These are phyloP conservation scores for Polydrusus cervinus DNA, from an alignment of 2,888 invertebrate species.

Conservation along the genomic window DNA sequence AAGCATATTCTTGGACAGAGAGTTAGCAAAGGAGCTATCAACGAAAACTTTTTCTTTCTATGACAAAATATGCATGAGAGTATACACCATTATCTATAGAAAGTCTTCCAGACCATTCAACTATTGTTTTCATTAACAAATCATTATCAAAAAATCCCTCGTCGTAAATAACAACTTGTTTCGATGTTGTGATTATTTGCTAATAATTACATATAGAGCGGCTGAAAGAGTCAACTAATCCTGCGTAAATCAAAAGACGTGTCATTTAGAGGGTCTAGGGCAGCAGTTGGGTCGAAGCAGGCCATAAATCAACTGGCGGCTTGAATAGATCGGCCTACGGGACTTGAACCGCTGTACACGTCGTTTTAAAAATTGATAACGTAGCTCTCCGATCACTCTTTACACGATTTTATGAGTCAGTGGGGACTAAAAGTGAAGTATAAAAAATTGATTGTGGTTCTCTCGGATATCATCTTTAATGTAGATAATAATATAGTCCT, in stretches of 20 bases:
- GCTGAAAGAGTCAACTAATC: slow-evolving; percentile 60
- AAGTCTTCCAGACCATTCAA: too few relatives aligned
- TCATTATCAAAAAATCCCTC: slow-evolving; percentile 1
- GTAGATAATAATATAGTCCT: background rate
- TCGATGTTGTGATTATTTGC: slow-evolving; percentile 39
- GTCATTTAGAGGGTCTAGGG: slow-evolving; percentile 61
- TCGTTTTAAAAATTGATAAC: slow-evolving; percentile 62
- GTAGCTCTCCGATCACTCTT: slow-evolving; percentile 50
- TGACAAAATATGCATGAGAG: too few relatives aligned
- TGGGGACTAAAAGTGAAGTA: slow-evolving; percentile 42
- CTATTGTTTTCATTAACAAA: background rate
- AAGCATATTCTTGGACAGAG: too few relatives aligned
- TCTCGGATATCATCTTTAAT: slow-evolving; percentile 10
- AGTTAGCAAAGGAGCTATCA: too few relatives aligned
- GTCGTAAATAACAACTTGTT: slow-evolving; percentile 29
- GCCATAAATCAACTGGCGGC: slow-evolving; percentile 66
- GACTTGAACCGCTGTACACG: slow-evolving; percentile 58
- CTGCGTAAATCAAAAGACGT: slow-evolving; percentile 61
- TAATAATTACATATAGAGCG: slow-evolving; percentile 57
- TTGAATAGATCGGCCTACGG: slow-evolving; percentile 63
- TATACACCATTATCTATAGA: too few relatives aligned
- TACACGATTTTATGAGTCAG: slow-evolving; percentile 53
- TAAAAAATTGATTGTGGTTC: slow-evolving; percentile 20
- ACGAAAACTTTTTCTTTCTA: too few relatives aligned
- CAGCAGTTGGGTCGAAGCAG: slow-evolving; percentile 52